Base-by-base conservation (phyloP, 2,113 vertebrate species). In the Malaclemys terrapin region DNA sequence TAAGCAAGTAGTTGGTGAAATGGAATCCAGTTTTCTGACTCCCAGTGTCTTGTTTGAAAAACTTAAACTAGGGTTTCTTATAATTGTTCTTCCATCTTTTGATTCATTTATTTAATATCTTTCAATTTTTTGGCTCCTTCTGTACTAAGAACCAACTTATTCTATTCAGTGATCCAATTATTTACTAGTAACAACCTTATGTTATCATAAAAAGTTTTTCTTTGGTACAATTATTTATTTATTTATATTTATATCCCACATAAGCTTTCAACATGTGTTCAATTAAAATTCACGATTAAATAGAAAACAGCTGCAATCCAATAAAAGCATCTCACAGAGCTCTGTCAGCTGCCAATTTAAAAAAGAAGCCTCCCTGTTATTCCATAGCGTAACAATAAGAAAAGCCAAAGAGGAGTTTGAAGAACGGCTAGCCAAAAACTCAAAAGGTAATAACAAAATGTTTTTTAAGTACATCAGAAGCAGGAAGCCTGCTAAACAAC, bases 201-300 rank as follows among this genome's bases (percentile, higher is more conserved):
- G 4, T 22, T 6, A 76, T 59, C 31, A 20, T 19, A 2, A 57
- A 57, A 19, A 1, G 0, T 14, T 88, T 92, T 4, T n/a, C 93
- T 91, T 79, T 90, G 85, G 87, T 11, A 69, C 31, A 91, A 3
- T 16, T 31, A 8, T 82, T 19, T 0, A 8, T 82, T 19, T 0
- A 0, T 3, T 65, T 31, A 35, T 65, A 35, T 65, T 65, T 69
- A n/a, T 69, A 31, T 35, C 31, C 7, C 16, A 69, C 16, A 69
- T 69, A 69, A 47, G 3, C 12, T 72, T 2, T 78, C 17, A 84
- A 4, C 2, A 16, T 88, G 7, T 2, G 1, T 80, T 93, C 10
- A 72, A 53, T 65, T 9, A 72, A 78, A 54, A 25, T 12, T 91
- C 2, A 0, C 0, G 7, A 2, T 47, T 79, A 59, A 12, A 35